Conservation (phyloP, 2,797 vertebrate species). For the Siniperca undulata region DNA sequence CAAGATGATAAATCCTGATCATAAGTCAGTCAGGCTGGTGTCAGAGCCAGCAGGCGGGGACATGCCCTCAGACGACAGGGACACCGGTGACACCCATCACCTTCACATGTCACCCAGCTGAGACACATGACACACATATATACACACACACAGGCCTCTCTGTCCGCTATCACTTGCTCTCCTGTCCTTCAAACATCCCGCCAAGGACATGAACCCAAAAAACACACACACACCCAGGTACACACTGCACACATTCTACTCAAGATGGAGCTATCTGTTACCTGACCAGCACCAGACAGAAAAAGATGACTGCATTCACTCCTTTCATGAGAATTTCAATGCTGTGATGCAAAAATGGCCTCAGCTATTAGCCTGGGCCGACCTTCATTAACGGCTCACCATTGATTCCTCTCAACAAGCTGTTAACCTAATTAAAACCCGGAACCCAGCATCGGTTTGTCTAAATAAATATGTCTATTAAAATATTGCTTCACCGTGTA, state of each 20-base stretch:
- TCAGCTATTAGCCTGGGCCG: conserved; percentile 70
- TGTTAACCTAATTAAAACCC: conserved; percentile 78
- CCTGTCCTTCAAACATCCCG: conserved; percentile 73
- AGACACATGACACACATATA: conserved; percentile 54
- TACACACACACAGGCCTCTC: conserved; percentile 33
- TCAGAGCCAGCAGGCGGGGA: conserved; percentile 76
- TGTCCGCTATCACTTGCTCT: conserved; percentile 56
- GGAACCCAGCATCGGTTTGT: conserved; percentile 39
- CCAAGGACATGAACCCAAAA: conserved; percentile 68
- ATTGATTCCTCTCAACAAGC: conserved; percentile 73
- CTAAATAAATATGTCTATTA: conserved; percentile 77
- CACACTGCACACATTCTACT: conserved; percentile 32
- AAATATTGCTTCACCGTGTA: conserved; percentile 41
- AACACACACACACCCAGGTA: conserved; percentile 38
- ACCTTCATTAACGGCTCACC: conserved; percentile 77
- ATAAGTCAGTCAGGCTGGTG: conserved; percentile 81
- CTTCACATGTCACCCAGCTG: conserved; percentile 76
- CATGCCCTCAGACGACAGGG: conserved; percentile 76
- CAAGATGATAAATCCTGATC: conserved; percentile 82
- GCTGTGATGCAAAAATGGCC: conserved; percentile 46
- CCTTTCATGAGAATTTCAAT: conserved; percentile 46
- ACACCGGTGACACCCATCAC: conserved; percentile 79
- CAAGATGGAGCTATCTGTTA: conserved; percentile 60
- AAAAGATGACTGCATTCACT: conserved; percentile 58
- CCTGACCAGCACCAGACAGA: conserved; percentile 4